phyloP scores from a whole-genome alignment of 2,113 vertebrate genomes.

The Anseranas semipalmata region DNA sequence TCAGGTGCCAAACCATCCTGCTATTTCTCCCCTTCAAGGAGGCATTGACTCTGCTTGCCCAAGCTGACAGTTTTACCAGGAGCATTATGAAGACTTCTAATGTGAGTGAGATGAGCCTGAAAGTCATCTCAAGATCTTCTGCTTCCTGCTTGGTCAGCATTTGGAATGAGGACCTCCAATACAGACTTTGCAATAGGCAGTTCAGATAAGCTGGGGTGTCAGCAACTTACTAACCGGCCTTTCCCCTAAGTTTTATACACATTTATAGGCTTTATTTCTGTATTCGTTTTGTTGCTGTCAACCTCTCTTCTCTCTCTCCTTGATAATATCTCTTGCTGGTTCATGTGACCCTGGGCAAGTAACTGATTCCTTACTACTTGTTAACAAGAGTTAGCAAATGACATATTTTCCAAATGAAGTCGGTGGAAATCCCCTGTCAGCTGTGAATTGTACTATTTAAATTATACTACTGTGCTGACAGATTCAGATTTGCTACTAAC shows the following conservation, averaged over 20 bases:
- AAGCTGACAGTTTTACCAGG: not conserved
- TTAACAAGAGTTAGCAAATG: constrained; percentile 59
- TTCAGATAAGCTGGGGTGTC: not conserved
- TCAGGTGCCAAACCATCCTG: not conserved
- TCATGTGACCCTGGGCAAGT: constrained; percentile 9
- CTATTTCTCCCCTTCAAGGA: not conserved
- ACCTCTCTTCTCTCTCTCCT: not conserved
- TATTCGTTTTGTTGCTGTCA: not conserved
- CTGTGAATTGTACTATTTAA: constrained; percentile 62
- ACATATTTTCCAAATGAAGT: constrained; percentile 65
- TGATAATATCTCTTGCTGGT: not conserved
- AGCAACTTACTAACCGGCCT: not conserved
- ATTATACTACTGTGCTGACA: constrained; percentile 67
- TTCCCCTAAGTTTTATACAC: not conserved
- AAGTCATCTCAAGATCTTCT: not conserved
- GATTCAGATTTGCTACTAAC: constrained; percentile 61
- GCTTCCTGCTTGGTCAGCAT: not conserved
- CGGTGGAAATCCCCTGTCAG: constrained; percentile 68
- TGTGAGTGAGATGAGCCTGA: not conserved
- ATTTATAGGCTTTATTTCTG: constrained; percentile 20
- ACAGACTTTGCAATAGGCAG: not conserved
- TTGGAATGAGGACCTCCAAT: not conserved
- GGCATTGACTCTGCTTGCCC: not conserved
- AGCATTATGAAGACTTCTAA: not conserved
- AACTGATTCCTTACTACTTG: constrained; percentile 47